These are phyloP conservation scores for Cladorhizidae sp. DNA, from an alignment of 37 sponge, comb jelly and placozoan genomes.

Conservation along the genomic window DNA sequence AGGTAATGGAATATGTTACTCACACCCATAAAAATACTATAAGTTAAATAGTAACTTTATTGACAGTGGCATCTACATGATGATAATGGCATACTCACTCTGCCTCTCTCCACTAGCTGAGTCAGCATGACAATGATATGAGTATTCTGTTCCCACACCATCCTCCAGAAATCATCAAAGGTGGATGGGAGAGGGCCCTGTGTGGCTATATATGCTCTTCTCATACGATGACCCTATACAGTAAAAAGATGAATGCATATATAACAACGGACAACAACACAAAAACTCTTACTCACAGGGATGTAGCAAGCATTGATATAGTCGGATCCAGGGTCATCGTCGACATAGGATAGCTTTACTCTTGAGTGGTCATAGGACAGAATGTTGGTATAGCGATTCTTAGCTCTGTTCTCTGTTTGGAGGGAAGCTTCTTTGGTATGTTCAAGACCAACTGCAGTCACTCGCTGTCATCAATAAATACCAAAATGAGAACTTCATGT, in stretches of 20 bases:
- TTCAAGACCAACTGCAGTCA: slow-evolving; percentile 79
- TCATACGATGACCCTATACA: too few species aligned
- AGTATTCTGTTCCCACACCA: neutral
- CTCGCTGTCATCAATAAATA: slow-evolving; percentile 38
- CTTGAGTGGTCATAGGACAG: slow-evolving; percentile 89
- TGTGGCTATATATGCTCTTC: neutral
- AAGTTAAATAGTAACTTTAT: too few species aligned
- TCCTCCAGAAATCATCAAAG: neutral
- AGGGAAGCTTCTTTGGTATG: slow-evolving; percentile 83
- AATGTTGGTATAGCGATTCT: slow-evolving; percentile 92
- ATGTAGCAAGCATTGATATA: slow-evolving; percentile 97
- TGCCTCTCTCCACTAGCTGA: too few species aligned
- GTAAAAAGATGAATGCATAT: too few species aligned
- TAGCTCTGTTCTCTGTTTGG: slow-evolving; percentile 84
- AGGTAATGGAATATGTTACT: too few species aligned
- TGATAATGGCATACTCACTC: too few species aligned
- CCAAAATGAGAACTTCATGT: neutral
- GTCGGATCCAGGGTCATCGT: slow-evolving; percentile 92
- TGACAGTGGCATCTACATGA: too few species aligned
- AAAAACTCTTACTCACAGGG: slow-evolving; percentile 61
- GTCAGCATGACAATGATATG: neutral
- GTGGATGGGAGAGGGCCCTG: neutral
- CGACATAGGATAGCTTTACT: slow-evolving; percentile 72
- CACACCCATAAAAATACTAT: too few species aligned
- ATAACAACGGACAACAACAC: too few species aligned